Conservation (phyloP, 2,797 vertebrate genomes). For the Sarcophilus harrisii region DNA sequence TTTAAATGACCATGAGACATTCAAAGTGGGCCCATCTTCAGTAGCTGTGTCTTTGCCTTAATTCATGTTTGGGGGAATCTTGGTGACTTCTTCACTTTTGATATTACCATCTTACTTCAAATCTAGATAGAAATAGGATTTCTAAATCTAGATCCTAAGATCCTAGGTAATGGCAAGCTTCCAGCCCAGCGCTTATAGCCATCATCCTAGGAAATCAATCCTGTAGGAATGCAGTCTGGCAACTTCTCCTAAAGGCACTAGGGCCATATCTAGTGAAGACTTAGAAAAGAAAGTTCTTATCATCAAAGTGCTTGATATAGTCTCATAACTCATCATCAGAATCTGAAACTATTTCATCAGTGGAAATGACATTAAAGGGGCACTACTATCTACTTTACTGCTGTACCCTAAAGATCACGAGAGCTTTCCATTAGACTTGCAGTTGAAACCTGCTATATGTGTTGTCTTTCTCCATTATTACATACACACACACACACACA, state of each 20-base stretch:
- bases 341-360: not conserved
- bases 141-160: not conserved
- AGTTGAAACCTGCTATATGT: not conserved
- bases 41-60: not conserved
- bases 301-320: not conserved
- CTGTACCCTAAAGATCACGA: not conserved
- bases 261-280: not conserved
- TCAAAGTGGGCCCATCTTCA: not conserved
- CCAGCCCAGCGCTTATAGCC: not conserved
- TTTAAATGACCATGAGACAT: not conserved
- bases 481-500: no score
- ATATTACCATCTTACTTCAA: not conserved
- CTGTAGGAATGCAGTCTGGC: not conserved
- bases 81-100: not conserved
- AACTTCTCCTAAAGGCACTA: not conserved
- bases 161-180: not conserved
- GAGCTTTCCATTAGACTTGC: not conserved
- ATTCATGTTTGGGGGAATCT: not conserved
- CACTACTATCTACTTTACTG: not conserved
- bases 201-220: not conserved
- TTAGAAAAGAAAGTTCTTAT: not conserved
- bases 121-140: not conserved
- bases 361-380: not conserved
- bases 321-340: not conserved
- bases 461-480: not conserved